phyloP scores from a whole-genome alignment of 2,888 invertebrate species.

The Scelioninae gen. 1 region DNA sequence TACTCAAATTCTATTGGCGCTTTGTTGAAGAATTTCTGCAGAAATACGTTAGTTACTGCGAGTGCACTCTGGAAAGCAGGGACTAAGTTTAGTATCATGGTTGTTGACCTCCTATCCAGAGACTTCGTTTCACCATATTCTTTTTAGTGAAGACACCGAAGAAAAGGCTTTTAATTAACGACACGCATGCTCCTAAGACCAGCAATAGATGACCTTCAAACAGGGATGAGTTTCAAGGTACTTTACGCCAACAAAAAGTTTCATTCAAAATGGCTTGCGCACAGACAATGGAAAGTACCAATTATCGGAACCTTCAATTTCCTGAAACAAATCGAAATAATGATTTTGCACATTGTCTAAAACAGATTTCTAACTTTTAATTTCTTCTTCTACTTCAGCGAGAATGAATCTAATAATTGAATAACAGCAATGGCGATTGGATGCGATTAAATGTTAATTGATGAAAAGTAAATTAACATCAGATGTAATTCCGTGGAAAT shows the following conservation, averaged over 20 bases:
- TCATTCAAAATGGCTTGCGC: too few relatives aligned
- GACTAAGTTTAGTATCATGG: constrained; percentile 55
- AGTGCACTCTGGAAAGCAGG: constrained; percentile 6
- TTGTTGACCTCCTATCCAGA: constrained; percentile 49
- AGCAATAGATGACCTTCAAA: constrained; percentile 57
- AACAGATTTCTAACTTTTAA: too few relatives aligned
- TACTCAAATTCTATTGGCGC: too few relatives aligned
- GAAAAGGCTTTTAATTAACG: constrained; percentile 52
- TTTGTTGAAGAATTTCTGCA: too few relatives aligned
- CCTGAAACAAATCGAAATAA: too few relatives aligned
- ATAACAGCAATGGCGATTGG: too few relatives aligned
- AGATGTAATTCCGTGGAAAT: too few relatives aligned
- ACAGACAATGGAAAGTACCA: not conserved
- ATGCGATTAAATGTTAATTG: too few relatives aligned
- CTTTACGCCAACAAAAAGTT: not conserved
- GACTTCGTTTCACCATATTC: constrained; percentile 29
- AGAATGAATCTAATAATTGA: too few relatives aligned
- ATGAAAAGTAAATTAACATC: constrained; percentile 10
- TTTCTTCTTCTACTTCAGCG: too few relatives aligned
- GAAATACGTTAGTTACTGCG: not conserved
- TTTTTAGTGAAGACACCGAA: constrained; percentile 31
- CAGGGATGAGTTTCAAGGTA: constrained; percentile 42
- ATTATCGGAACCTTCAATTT: not conserved
- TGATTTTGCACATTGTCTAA: too few relatives aligned
- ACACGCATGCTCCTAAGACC: constrained; percentile 38